Percentiles rank a stretch among this genome's conserved stretches.
Evolutionary conservation across 2,113 vertebrate genomes (phyloP).

Genomic region (Nettapus auritus): DNA sequence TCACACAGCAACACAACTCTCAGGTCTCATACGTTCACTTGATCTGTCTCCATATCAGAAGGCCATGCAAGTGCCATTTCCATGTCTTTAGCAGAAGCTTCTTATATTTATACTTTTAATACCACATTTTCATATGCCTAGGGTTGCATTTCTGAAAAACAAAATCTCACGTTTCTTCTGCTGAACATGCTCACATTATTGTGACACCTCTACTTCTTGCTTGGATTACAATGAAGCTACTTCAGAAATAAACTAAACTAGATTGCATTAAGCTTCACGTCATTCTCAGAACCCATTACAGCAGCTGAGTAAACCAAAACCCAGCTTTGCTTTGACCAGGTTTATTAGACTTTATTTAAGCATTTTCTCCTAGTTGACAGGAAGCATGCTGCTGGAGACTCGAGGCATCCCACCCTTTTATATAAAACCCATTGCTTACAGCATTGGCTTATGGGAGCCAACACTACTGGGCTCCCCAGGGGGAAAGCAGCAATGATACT

Average conservation of each 20-base stretch:
- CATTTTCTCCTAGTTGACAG: not conserved
- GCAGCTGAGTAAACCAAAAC: constrained; percentile 3
- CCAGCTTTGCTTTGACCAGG: not conserved
- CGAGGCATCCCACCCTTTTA: not conserved
- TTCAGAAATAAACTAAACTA: not conserved
- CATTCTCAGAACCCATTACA: not conserved
- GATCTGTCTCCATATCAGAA: constrained; percentile 3
- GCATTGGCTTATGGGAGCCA: not conserved
- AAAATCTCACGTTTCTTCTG: not conserved
- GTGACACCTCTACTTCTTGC: constrained; percentile 23
- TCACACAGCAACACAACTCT: constrained; percentile 35
- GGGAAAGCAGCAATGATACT: constrained; percentile 24
- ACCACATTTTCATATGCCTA: not conserved
- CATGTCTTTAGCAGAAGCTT: not conserved
- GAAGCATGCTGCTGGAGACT: constrained; percentile 25
- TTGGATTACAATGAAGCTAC: not conserved
- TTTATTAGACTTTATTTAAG: constrained; percentile 33
- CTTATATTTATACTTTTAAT: not conserved
- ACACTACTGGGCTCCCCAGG: not conserved
- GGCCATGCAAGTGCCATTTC: not conserved
- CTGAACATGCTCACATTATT: not conserved
- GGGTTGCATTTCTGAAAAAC: constrained; percentile 9
- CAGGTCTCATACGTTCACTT: constrained; percentile 28
- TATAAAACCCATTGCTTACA: not conserved
- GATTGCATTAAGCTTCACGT: not conserved